Evolutionary conservation across 92 coral and sea anemone species (phyloP).

Genomic region (Umimayanthus kanabou): DNA sequence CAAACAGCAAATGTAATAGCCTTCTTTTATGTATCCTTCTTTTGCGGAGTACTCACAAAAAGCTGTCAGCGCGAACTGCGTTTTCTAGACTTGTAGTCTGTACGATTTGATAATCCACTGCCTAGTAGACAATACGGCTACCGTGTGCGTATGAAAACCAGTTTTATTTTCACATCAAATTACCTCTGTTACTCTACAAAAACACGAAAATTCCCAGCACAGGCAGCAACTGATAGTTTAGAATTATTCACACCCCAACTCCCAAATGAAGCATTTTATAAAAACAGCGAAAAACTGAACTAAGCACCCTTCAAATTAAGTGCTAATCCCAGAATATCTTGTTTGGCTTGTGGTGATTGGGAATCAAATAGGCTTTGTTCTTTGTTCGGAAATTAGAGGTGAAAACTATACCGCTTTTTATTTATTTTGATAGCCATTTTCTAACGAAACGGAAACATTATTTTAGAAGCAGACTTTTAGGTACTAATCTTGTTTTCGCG

Average conservation of each 20-base stretch:
- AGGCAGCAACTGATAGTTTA: not conserved
- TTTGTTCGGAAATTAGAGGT: not conserved
- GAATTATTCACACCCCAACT: not conserved
- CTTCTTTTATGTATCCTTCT: not conserved
- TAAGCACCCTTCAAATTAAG: not conserved
- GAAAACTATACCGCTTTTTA: not conserved
- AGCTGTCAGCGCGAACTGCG: not conserved
- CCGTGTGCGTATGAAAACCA: not conserved
- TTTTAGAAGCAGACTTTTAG: not conserved
- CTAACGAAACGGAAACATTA: not conserved
- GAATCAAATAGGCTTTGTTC: not conserved
- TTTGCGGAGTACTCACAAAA: constrained; percentile 6
- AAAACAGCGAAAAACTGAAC: not conserved
- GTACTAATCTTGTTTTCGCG: not conserved
- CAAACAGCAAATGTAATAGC: not conserved
- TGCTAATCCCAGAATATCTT: not conserved
- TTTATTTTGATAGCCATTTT: not conserved
- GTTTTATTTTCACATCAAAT: not conserved
- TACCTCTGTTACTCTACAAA: not conserved
- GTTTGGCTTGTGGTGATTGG: not conserved
- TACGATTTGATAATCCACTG: constrained; percentile 3
- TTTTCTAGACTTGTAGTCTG: constrained; percentile 30
- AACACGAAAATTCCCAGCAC: not conserved
- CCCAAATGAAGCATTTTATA: not conserved
- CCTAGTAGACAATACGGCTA: constrained; percentile 13